Percentiles rank a stretch among this genome's conserved stretches.
Conservation (phyloP, 1,140 invertebrate genomes). For the Akabosia matsudoensis region DNA sequence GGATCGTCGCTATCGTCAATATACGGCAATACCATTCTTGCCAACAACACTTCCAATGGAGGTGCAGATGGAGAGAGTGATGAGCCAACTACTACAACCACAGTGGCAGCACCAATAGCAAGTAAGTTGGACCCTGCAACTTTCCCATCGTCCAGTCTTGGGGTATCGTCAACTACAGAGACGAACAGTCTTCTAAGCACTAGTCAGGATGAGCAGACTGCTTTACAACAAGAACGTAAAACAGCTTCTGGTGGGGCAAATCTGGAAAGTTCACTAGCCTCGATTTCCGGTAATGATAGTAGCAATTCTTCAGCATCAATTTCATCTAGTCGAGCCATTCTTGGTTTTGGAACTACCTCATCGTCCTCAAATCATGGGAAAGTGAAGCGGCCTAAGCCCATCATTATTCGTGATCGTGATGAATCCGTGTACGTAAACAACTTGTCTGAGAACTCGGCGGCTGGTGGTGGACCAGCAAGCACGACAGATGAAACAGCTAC, state of each 20-base stretch:
- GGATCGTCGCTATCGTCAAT: not conserved
- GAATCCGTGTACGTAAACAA: constrained; percentile 7
- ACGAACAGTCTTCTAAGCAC: not conserved
- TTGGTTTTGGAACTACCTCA: not conserved
- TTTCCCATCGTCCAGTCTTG: not conserved
- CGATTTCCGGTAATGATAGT: constrained; percentile 9
- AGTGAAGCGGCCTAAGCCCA: constrained; percentile 18
- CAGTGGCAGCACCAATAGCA: not conserved
- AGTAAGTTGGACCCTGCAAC: not conserved
- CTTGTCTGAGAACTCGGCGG: not conserved
- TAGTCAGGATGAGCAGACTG: not conserved
- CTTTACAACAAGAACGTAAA: not conserved
- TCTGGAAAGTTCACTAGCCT: not conserved
- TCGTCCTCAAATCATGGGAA: not conserved
- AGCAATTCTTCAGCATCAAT: constrained; percentile 6
- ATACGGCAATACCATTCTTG: not conserved
- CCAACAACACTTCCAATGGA: not conserved
- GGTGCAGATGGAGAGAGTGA: not conserved
- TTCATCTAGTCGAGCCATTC: constrained; percentile 21
- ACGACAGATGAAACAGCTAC: not conserved
- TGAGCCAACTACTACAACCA: not conserved
- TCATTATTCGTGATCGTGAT: constrained; percentile 20
- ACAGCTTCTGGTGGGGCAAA: not conserved
- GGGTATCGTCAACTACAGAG: not conserved
- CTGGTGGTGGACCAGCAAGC: not conserved